phyloP scores from a whole-genome alignment of 2,113 vertebrate genomes.

The Tamias sibiricus region DNA sequence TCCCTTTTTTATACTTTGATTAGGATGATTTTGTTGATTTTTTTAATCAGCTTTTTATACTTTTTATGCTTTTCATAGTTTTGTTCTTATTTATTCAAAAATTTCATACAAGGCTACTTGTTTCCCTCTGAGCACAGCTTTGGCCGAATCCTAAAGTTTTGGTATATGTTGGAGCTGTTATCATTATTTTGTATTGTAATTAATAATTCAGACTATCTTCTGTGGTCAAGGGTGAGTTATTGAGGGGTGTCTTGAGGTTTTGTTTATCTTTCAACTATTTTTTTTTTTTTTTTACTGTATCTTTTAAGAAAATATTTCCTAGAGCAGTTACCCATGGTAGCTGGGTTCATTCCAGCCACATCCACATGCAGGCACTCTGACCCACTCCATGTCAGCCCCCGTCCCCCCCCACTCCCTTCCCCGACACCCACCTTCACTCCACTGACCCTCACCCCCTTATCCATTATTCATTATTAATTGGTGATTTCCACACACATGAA shows the following conservation, averaged over 20 bases:
- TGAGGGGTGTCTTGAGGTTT: background rate
- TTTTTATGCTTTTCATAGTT: background rate
- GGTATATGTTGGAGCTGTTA: background rate
- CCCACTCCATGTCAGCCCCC: too few species aligned
- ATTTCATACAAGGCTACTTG: background rate
- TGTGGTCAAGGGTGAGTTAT: background rate
- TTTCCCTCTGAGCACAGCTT: background rate
- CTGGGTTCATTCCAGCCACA: too few species aligned
- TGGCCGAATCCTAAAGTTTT: background rate
- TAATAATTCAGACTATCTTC: background rate
- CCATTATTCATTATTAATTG: too few species aligned
- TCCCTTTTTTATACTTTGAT: background rate
- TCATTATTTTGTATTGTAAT: background rate
- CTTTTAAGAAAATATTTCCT: too few species aligned
- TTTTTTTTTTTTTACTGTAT: too few species aligned
- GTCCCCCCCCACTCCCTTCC: too few species aligned
- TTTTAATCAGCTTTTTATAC: background rate
- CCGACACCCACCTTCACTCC: too few species aligned
- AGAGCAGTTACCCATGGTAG: too few species aligned
- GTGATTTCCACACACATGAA: too few species aligned
- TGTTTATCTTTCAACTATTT: background rate
- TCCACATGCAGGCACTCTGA: too few species aligned
- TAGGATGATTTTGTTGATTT: background rate
- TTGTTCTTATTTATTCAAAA: background rate
- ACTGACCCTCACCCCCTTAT: too few species aligned